These are phyloP conservation scores for Pseudonaja textilis DNA, from an alignment of 2,113 vertebrate species.

Conservation along the genomic window DNA sequence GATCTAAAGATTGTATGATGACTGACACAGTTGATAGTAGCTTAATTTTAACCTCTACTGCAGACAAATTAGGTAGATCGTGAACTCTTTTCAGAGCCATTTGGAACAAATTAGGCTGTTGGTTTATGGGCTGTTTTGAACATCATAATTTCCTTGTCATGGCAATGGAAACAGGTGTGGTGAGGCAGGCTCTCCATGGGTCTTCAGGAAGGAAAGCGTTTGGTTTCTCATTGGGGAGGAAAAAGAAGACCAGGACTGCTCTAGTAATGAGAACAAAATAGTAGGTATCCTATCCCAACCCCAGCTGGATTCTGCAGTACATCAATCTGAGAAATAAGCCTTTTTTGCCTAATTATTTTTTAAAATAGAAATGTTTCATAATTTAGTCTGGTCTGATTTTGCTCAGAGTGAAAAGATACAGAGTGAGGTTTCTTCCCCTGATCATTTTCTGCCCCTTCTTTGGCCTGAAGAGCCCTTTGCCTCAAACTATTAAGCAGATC, in stretches of 20 bases:
- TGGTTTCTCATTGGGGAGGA: background rate
- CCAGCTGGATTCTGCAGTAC: background rate
- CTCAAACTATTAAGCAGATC: background rate
- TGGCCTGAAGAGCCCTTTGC: background rate
- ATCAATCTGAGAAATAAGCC: background rate
- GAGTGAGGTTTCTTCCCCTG: background rate
- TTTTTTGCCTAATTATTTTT: background rate
- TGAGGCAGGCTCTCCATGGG: background rate
- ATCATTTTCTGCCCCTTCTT: background rate
- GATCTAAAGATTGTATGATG: slow-evolving; percentile 37
- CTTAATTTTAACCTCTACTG: slow-evolving; percentile 6
- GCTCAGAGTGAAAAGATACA: background rate
- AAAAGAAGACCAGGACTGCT: background rate
- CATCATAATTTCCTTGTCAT: background rate
- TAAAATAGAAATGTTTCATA: background rate
- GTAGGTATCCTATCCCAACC: background rate
- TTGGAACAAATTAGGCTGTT: slow-evolving; percentile 10
- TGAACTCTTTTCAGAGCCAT: slow-evolving; percentile 1
- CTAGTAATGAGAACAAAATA: background rate
- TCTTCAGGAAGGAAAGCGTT: background rate
- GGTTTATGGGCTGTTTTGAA: background rate
- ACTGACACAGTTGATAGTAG: background rate
- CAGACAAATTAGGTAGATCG: background rate
- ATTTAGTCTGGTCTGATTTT: background rate
- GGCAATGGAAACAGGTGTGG: background rate